Evolutionary conservation across 1,140 invertebrate species (phyloP).

Genomic region (Elymnias hypermnestra): DNA sequence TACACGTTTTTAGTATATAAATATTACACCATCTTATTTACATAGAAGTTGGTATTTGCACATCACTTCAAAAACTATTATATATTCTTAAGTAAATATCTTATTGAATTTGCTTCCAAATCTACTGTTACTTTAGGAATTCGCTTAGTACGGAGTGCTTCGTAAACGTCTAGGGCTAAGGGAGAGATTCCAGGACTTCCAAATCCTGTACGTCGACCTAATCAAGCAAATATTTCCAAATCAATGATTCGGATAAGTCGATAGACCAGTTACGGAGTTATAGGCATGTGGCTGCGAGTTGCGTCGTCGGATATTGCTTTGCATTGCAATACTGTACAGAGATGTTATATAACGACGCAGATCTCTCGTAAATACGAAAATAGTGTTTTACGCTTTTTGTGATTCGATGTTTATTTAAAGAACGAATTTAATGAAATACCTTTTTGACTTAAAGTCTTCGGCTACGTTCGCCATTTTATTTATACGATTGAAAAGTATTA

Average conservation of each 20-base stretch:
- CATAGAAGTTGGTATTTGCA: too few species aligned
- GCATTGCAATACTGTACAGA: not conserved
- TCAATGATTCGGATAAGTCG: slow-evolving; percentile 7
- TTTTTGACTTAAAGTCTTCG: too few species aligned
- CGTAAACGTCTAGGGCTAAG: slow-evolving; percentile 1
- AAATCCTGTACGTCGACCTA: slow-evolving; percentile 7
- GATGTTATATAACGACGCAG: not conserved
- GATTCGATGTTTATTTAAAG: too few species aligned
- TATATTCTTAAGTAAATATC: too few species aligned
- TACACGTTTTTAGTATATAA: too few species aligned
- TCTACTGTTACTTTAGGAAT: not conserved
- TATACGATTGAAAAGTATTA: too few species aligned
- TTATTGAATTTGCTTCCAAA: not conserved
- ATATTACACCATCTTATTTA: not conserved
- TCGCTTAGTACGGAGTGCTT: not conserved
- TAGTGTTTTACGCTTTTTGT: too few species aligned
- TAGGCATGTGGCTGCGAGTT: too few species aligned
- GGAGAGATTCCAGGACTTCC: slow-evolving; percentile 8
- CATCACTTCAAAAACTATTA: too few species aligned
- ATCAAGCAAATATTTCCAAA: slow-evolving; percentile 9
- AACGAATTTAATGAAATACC: too few species aligned
- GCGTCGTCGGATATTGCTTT: not conserved
- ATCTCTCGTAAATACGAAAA: too few species aligned
- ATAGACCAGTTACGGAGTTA: slow-evolving; percentile 9
- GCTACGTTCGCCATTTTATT: too few species aligned